Evolutionary conservation across 2,888 invertebrate species (phyloP).

Genomic region (Caenorhabditis doughertyi): DNA sequence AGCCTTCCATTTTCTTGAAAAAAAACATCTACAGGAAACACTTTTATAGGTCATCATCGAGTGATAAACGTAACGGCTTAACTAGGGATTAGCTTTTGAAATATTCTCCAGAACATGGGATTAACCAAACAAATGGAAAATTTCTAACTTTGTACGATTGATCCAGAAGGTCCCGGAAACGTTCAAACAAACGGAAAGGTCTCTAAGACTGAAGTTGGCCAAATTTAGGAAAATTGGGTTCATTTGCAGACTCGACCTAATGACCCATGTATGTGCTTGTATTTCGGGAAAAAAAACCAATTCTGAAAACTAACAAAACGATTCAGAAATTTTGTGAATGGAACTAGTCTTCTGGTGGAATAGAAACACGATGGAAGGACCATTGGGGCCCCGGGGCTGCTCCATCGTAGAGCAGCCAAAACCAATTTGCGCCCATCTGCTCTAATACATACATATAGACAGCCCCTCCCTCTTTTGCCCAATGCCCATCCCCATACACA

Average conservation of each 20-base stretch:
- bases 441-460: conserved; percentile 67
- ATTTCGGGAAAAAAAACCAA: neutral
- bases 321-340: conserved; percentile 1
- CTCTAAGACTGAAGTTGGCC: neutral
- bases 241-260: conserved; percentile 17
- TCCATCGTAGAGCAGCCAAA: conserved; percentile 60
- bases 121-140: neutral
- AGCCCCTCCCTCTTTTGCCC: conserved; percentile 32
- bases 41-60: neutral
- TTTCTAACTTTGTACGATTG: neutral
- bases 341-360: neutral
- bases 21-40: neutral
- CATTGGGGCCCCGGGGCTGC: conserved; percentile 44
- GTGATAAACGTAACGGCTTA: conserved; percentile 10
- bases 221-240: conserved; percentile 30
- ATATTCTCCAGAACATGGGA: neutral
- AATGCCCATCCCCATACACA: conserved; percentile 60
- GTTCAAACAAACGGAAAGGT: neutral
- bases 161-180: neutral
- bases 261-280: neutral
- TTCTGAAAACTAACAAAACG: conserved; percentile 2
- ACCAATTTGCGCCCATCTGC: conserved; percentile 68
- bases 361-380: conserved; percentile 29
- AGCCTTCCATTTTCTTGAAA: neutral
- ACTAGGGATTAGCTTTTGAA: conserved; percentile 9